Base-by-base conservation (phyloP, 2,797 vertebrate species). In the Crenichthys baileyi region DNA sequence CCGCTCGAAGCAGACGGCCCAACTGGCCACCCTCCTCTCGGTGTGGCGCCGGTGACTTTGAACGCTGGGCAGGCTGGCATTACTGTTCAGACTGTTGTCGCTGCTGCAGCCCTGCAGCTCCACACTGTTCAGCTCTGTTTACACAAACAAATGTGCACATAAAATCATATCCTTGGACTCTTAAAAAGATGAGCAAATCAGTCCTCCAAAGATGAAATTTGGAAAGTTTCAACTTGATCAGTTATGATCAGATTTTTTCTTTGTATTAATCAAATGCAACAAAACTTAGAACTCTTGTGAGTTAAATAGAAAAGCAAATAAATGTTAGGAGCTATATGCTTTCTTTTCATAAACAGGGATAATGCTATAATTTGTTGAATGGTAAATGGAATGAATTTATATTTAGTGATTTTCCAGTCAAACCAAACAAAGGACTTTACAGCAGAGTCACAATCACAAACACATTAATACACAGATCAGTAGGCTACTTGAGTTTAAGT, bases 1-100 rank as follows among this genome's bases (percentile, higher is more conserved):
- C 4, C 98, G 96, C 92, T 99, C 98, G 12, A 99, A 99, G 53
- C 98, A 98, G 78, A 97, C 97, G 0, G 98, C 98, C 98, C 98
- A 99, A 91, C 98, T 98, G 76, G 98, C 98, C 53, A 98, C 97
- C 63, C 98, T 95, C 78, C 97, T 93, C 80, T 99, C 98, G 0
- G 96, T 95, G 90, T 98, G 97, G 12, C 96, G 96, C 67, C 97
- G 95, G 93, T 98, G 97, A 94, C 97, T 98, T 94, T 98, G 98
- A 74, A 98, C 97, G 0, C 97, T 98, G 83, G 98, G 98, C 67
- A 99, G 97, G 88, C 98, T 99, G 90, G 97, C 97, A 95, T 99
- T 99, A 90, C 98, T 99, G 93, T 97, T 99, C 76, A 99, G 95
- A 90, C 98, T 99, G 90, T 97, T 97, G 81, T 97, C 97, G 72